A percentile compares a stretch with the other conserved stretches of the same genome.
Conservation (phyloP, 2,113 vertebrate species). For the Lycaon pictus region DNA sequence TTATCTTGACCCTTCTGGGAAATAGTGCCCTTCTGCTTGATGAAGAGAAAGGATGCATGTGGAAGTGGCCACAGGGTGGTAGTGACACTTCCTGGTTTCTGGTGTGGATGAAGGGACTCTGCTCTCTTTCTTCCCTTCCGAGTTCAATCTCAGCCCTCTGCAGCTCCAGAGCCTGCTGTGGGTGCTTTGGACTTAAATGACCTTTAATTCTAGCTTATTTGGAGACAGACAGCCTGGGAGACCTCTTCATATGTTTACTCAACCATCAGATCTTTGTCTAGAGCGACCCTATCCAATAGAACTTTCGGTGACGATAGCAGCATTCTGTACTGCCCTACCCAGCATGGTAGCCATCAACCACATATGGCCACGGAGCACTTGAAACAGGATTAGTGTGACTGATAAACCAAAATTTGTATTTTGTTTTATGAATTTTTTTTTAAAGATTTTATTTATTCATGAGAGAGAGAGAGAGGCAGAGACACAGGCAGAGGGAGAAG, state of each 20-base stretch:
- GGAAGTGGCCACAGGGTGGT: neutral
- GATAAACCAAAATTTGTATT: neutral
- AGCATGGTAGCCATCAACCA: neutral
- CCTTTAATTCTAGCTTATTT: neutral
- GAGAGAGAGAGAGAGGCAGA: too few relatives aligned
- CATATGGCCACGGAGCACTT: neutral
- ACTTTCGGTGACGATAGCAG: neutral
- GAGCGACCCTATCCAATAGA: neutral
- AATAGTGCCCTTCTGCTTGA: neutral
- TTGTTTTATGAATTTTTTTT: neutral
- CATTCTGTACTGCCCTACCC: neutral
- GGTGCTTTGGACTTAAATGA: neutral
- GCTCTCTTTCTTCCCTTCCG: too few relatives aligned
- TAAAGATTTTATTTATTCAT: too few relatives aligned
- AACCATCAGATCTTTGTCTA: neutral
- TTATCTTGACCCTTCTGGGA: neutral
- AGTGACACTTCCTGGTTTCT: neutral
- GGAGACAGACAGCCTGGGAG: neutral
- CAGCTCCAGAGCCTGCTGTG: neutral
- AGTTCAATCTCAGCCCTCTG: neutral
- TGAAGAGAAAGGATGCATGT: neutral
- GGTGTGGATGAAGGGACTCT: neutral
- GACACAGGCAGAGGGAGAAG: too few relatives aligned
- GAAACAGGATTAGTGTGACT: neutral
- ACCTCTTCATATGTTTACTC: accelerated